Evolutionary conservation across 2,888 invertebrate species (phyloP).

Genomic region (Ormyrus pomaceus): DNA sequence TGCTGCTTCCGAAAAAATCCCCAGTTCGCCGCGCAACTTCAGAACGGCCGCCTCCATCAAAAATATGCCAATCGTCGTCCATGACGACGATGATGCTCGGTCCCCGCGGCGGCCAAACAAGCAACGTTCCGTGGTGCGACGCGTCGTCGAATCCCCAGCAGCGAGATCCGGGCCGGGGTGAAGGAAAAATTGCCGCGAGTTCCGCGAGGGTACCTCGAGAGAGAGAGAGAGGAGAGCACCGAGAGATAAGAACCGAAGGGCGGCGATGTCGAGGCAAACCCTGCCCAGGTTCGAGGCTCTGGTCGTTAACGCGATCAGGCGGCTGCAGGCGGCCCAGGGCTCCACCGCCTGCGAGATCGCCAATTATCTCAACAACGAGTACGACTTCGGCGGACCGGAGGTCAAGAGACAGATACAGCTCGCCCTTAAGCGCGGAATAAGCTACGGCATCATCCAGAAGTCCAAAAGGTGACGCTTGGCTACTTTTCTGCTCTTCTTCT

Average conservation of each 20-base stretch:
- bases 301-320: slow-evolving; percentile 69
- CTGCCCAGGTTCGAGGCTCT: slow-evolving; percentile 67
- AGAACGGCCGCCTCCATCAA: too few species aligned
- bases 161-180: not conserved
- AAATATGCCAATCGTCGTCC: too few species aligned
- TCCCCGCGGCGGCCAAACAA: too few species aligned
- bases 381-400: slow-evolving; percentile 63
- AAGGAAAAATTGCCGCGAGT: not conserved
- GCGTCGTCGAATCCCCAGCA: not conserved
- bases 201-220: not conserved
- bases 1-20: too few species aligned
- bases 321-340: slow-evolving; percentile 68
- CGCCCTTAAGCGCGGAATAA: slow-evolving; percentile 68
- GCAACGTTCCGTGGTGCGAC: not conserved
- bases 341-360: slow-evolving; percentile 70
- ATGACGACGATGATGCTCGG: too few species aligned
- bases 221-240: not conserved
- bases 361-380: slow-evolving; percentile 69
- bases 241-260: not conserved
- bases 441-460: slow-evolving; percentile 70
- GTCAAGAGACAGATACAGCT: slow-evolving; percentile 66
- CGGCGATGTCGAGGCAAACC: slow-evolving; percentile 55
- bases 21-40: too few species aligned
- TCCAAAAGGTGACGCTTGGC: slow-evolving; percentile 64
- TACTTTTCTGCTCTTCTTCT: too few species aligned